Conservation (phyloP, 2,888 invertebrate genomes). For the Synergus umbraculus region DNA sequence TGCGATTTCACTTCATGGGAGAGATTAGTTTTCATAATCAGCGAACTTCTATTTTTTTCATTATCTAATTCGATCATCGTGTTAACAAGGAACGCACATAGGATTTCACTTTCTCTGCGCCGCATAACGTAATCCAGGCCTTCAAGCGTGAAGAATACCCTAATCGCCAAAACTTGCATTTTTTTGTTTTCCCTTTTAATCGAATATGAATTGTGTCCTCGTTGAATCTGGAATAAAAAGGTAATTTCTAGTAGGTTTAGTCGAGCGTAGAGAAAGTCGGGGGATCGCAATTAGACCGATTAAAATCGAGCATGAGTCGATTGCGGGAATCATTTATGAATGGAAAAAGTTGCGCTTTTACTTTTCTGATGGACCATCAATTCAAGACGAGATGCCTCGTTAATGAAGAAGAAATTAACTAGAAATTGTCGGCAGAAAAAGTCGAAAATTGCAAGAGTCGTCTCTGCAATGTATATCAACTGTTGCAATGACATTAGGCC, state of each 20-base stretch:
- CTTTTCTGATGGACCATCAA: constrained; percentile 27
- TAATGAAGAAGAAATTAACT: background rate
- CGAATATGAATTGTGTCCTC: background rate
- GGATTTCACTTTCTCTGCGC: constrained; percentile 34
- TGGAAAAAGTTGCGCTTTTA: constrained; percentile 26
- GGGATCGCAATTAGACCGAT: constrained; percentile 15
- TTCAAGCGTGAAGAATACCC: constrained; percentile 25
- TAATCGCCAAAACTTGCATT: constrained; percentile 1
- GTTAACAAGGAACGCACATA: constrained; percentile 17
- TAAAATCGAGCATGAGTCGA: constrained; percentile 20
- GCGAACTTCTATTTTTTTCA: constrained; percentile 14
- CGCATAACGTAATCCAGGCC: constrained; percentile 19
- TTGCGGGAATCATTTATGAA: constrained; percentile 22
- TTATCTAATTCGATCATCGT: constrained; percentile 37
- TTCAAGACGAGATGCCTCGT: background rate
- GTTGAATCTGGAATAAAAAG: background rate
- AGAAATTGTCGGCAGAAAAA: background rate
- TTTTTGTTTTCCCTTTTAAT: background rate
- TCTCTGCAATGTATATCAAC: background rate
- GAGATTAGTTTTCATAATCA: constrained; percentile 38
- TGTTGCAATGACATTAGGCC: background rate
- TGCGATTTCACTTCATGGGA: constrained; percentile 27
- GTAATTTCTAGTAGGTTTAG: background rate
- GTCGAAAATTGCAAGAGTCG: background rate
- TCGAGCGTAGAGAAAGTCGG: constrained; percentile 10